Evolutionary conservation across 2,888 invertebrate genomes (phyloP), one percentile per base, ranked within the genome.

Genomic region (Clostera curtula): DNA sequence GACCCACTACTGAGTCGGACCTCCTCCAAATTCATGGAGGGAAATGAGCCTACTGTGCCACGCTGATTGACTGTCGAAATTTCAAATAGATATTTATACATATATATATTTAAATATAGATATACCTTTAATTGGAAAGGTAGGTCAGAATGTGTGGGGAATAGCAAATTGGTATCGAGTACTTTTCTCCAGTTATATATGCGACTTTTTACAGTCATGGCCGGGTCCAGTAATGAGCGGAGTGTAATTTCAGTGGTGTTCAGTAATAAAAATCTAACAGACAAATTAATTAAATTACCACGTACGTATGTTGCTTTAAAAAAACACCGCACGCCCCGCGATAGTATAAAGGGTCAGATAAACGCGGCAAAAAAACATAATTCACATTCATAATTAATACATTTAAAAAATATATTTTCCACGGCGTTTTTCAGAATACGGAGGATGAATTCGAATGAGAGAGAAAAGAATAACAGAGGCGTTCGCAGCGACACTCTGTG

Each of bases 371-470:
- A 58, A 70, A 71, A 56, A 46, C 48, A 64, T 63, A 63, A 65
- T 66, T 64, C 64, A 56, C 57, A 57, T 52, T 55, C 68, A 62
- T 76, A 75, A 79, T 79, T 79, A 77, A 77, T 74, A 77, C 62
- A 65, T 74, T 73, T 60, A 64, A 67, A 62, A 64, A 58, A 51
- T 46, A 44, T 49, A 40, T 40, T 61, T 62, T 63, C 57, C 63
- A 49, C 36, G 34, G 40, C 29, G 28, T 46, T 66, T 73, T 70
- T 69, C 56, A 55, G 56, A 61, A 53, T 48, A 72, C 73, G 71
- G 49, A 57, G 61, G 62, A 54, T 70, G 79, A 77, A 80, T 80
- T 64, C 62, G 74, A 80, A 79, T 76, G 79, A 76, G 76, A 64
- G 68, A 62, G 68, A 64, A 64, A 80, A 82, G 77, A 79, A 82